Evolutionary conservation across 2,113 vertebrate species (phyloP).

Genomic region (Cervus canadensis): DNA sequence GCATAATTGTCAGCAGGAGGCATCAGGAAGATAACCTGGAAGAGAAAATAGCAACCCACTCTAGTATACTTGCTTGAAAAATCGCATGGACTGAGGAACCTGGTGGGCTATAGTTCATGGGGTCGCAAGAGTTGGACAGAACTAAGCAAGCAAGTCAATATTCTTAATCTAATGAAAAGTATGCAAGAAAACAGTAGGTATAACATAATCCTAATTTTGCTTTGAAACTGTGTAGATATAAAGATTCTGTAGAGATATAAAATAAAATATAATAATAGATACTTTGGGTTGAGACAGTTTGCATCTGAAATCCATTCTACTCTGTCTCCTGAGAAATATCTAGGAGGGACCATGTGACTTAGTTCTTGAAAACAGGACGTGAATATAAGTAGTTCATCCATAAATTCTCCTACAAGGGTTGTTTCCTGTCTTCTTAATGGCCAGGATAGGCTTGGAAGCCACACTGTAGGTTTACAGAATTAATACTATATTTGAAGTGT

Average conservation of each 20-base stretch:
- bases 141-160: background rate
- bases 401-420: background rate
- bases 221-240: background rate
- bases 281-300: background rate
- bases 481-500: background rate
- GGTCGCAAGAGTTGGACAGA: accelerated
- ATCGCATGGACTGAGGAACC: background rate
- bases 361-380: background rate
- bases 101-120: background rate
- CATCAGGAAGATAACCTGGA: background rate
- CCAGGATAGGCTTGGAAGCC: background rate
- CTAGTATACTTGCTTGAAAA: background rate
- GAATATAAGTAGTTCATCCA: background rate
- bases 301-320: background rate
- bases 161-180: background rate
- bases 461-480: background rate
- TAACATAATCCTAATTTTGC: background rate
- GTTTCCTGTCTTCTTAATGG: background rate
- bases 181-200: background rate
- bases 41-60: background rate
- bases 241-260: background rate
- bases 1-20: background rate
- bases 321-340: background rate
- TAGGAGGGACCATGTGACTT: background rate
- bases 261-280: background rate